Percentiles rank a stretch among this genome's conserved stretches.
These are phyloP conservation scores for Drosophila insularis DNA, from an alignment of 1,140 invertebrate genomes.

Conservation along the genomic window DNA sequence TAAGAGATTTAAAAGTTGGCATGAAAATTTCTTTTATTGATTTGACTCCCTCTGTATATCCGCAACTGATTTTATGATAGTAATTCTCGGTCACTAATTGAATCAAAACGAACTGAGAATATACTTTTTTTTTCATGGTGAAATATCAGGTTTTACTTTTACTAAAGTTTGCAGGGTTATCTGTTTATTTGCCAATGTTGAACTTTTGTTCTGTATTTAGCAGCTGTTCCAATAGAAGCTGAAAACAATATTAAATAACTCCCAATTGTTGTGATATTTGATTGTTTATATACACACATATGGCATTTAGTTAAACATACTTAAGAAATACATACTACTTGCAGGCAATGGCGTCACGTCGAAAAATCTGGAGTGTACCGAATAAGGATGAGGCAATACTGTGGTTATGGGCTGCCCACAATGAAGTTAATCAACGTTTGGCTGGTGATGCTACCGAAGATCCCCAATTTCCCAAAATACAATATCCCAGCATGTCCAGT, in stretches of 20 bases:
- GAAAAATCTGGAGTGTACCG: conserved; percentile 87
- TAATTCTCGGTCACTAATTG: conserved; percentile 13
- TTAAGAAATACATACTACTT: not conserved
- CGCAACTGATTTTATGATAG: too few relatives aligned
- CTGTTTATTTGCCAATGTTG: too few relatives aligned
- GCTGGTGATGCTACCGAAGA: conserved; percentile 95
- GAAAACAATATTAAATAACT: conserved; percentile 35
- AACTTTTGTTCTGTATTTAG: not conserved
- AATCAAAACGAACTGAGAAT: too few relatives aligned
- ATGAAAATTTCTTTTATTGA: too few relatives aligned
- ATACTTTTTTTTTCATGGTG: not conserved
- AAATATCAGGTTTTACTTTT: not conserved
- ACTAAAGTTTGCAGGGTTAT: not conserved
- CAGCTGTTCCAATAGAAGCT: conserved; percentile 51
- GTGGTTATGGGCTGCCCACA: conserved; percentile 98
- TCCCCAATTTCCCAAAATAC: conserved; percentile 93
- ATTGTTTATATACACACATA: not conserved
- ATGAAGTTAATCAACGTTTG: conserved; percentile 95
- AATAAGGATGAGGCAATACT: conserved; percentile 90
- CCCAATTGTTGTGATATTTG: not conserved
- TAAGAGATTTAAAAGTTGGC: too few relatives aligned
- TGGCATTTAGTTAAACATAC: conserved; percentile 13
- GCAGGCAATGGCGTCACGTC: conserved; percentile 87
- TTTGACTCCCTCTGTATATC: too few relatives aligned
- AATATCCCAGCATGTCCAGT: conserved; percentile 90